phyloP scores from a whole-genome alignment of 2,797 vertebrate genomes.

The Garrulus glandarius region DNA sequence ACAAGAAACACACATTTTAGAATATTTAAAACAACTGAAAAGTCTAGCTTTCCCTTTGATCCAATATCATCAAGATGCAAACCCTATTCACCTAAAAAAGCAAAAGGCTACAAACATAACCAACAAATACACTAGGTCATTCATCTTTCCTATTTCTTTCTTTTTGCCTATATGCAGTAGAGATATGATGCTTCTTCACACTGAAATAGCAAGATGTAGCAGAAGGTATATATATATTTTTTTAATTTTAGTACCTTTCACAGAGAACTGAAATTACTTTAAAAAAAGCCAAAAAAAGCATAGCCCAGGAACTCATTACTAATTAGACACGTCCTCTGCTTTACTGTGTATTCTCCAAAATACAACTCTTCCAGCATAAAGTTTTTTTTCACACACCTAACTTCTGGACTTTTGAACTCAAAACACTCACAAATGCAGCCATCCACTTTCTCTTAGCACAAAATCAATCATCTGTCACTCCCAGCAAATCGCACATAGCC shows the following conservation, averaged over 20 bases:
- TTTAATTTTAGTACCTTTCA: neutral
- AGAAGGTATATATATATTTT: neutral
- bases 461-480: neutral
- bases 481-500: neutral
- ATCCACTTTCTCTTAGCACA: neutral
- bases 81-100: neutral
- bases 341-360: neutral
- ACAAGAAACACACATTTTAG: neutral
- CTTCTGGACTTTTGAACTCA: neutral
- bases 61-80: neutral
- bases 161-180: neutral
- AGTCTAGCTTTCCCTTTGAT: neutral
- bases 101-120: neutral
- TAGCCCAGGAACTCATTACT: neutral
- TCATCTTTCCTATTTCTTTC: neutral
- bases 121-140: neutral
- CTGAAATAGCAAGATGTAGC: neutral
- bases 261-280: neutral
- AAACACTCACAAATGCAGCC: neutral
- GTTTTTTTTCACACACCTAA: neutral
- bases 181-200: neutral
- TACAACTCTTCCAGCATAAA: neutral
- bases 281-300: neutral
- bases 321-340: neutral
- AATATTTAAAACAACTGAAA: neutral